A percentile compares a stretch with the other conserved stretches of the same genome.
Evolutionary conservation across 2,113 vertebrate species (phyloP).

Genomic region (Piliocolobus tephrosceles): DNA sequence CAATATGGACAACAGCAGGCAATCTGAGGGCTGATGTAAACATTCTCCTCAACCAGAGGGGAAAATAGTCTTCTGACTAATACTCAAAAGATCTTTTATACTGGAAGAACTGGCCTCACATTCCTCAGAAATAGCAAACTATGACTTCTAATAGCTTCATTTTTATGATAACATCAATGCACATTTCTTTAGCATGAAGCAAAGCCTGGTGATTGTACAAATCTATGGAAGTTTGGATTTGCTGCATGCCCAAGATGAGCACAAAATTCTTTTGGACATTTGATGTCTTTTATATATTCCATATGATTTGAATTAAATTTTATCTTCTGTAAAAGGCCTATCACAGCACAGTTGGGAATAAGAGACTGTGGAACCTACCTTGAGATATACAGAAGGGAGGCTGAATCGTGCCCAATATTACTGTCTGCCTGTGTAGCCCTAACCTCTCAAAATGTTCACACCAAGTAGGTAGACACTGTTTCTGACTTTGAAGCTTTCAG

Average conservation of each 20-base stretch:
- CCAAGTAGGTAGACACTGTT: not conserved
- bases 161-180: not conserved
- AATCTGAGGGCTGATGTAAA: not conserved
- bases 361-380: not conserved
- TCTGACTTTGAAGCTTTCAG: not conserved
- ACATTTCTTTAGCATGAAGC: not conserved
- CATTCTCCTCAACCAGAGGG: not conserved
- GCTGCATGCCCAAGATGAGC: not conserved
- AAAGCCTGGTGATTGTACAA: not conserved
- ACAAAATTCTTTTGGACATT: not conserved
- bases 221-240: not conserved
- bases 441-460: not conserved
- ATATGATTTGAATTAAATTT: not conserved
- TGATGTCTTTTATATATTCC: not conserved
- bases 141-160: not conserved
- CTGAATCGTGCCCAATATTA: not conserved
- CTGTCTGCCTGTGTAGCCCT: not conserved
- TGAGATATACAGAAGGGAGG: not conserved
- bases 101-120: not conserved
- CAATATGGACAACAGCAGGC: not conserved
- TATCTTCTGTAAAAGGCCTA: not conserved
- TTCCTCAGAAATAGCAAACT: conserved; percentile 1
- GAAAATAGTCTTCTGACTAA: not conserved
- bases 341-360: not conserved
- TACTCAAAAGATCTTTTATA: conserved; percentile 26